These are phyloP conservation scores for Proales similis DNA, from an alignment of 1,140 invertebrate genomes.

Conservation along the genomic window DNA sequence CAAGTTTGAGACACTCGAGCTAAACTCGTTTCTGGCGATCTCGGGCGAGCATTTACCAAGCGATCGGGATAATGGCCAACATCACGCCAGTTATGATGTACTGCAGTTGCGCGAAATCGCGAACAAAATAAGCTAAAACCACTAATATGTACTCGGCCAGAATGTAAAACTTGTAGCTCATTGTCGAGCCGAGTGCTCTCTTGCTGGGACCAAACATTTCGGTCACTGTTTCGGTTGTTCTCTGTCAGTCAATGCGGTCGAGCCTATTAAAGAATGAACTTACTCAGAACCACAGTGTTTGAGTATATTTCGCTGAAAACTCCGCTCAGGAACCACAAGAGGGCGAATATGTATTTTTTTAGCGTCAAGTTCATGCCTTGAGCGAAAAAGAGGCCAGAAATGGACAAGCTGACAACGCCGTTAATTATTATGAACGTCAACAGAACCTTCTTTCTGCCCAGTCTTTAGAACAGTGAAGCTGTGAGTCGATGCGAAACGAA, in stretches of 20 bases:
- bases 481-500: constrained; percentile 7
- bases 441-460: constrained; percentile 10
- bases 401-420: no score
- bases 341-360: no score
- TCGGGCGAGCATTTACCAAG: constrained; percentile 5
- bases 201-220: constrained; percentile 9
- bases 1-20: neutral
- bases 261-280: neutral
- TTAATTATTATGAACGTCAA: no score
- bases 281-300: neutral
- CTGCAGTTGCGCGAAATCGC: constrained; percentile 7
- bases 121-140: constrained; percentile 29
- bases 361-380: no score
- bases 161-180: constrained; percentile 30
- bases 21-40: neutral
- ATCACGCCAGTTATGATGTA: neutral
- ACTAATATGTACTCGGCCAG: constrained; percentile 24
- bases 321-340: no score
- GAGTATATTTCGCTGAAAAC: constrained; percentile 5
- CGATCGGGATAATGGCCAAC: constrained; percentile 13
- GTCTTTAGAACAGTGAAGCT: neutral
- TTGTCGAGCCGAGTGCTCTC: constrained; percentile 10
- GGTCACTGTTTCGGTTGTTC: no score
- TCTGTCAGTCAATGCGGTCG: no score
- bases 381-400: constrained; percentile 12